Evolutionary conservation across 2,888 invertebrate species (phyloP), one percentile per base, ranked within the genome.

Genomic region (Rhagium mordax): DNA sequence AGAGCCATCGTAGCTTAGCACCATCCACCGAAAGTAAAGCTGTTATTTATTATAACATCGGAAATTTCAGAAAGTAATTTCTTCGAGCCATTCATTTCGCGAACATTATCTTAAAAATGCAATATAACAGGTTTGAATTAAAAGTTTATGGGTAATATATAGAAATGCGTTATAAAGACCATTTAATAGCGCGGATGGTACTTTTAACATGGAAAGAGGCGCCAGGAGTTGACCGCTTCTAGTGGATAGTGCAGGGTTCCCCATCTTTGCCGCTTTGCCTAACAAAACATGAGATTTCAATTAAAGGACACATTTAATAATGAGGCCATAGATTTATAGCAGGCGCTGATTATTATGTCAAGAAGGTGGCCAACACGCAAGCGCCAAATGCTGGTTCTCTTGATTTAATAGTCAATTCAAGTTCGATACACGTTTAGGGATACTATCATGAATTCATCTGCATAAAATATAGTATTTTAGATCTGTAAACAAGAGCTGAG

Each of bases 251-350:
- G 65, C 33, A 53, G 65, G 65, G 53, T 59, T n/a, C 59, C 33
- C 48, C 65, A 33, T 65, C 65, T 53, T 53, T 27, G 65, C 64
- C 64, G 64, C 64, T 48, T 82, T 82, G 81, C 81, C 84, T 81
- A 83, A 84, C 81, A 88, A 89, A 89, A 90, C 90, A 90, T 88
- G 89, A 89, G 88, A 90, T 90, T 90, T 90, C 90, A 90, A 90
- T 90, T 90, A 90, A 90, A 90, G 87, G 88, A 90, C 90, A 89
- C 88, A 89, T 86, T 89, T 89, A 88, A 88, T 90, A 90, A 90
- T 90, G 90, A 90, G 89, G 86, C 81, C 79, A 84, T 84, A 86
- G 86, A 87, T 87, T 87, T 87, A 87, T 86, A 82, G 82, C 80
- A 80, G 79, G 77, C 80, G 81, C 81, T 81, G 81, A 81, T 83